These are phyloP conservation scores for Anorthoa munda DNA, from an alignment of 2,888 invertebrate species.

Conservation along the genomic window DNA sequence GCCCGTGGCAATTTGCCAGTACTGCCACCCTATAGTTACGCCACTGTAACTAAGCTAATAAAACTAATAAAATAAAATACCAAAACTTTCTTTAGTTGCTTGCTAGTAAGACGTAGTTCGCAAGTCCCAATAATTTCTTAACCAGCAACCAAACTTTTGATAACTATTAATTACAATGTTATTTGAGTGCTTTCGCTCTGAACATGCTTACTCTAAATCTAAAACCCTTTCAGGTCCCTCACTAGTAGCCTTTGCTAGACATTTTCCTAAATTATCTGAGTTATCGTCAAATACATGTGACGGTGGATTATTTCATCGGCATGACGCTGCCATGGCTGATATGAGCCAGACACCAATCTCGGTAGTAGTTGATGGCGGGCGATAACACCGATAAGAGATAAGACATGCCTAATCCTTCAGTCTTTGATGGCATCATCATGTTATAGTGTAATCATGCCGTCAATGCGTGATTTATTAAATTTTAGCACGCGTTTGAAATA, in stretches of 20 bases:
- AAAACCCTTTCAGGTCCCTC: too few species aligned
- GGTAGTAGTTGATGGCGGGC: constrained; percentile 61
- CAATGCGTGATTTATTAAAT: constrained; percentile 56
- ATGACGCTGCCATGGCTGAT: constrained; percentile 1
- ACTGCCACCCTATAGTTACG: too few species aligned
- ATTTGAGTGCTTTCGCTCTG: too few species aligned
- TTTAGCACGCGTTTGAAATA: constrained; percentile 8
- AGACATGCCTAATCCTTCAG: constrained; percentile 65
- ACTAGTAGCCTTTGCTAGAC: constrained; percentile 5
- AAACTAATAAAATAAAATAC: too few species aligned
- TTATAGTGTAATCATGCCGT: constrained; percentile 53
- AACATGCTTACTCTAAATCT: too few species aligned
- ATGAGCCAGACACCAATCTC: constrained; percentile 68
- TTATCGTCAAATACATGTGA: background rate
- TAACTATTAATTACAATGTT: too few species aligned
- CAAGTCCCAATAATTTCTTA: too few species aligned
- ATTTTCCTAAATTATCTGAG: constrained; percentile 2
- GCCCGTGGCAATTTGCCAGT: too few species aligned
- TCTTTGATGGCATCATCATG: constrained; percentile 55
- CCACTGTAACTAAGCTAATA: too few species aligned
- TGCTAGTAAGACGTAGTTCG: too few species aligned
- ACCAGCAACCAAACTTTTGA: too few species aligned
- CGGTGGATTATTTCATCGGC: constrained; percentile 33
- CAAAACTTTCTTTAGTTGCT: too few species aligned
- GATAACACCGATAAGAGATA: constrained; percentile 73